Evolutionary conservation across 2,113 vertebrate genomes (phyloP).

Genomic region (Caracal caracal): DNA sequence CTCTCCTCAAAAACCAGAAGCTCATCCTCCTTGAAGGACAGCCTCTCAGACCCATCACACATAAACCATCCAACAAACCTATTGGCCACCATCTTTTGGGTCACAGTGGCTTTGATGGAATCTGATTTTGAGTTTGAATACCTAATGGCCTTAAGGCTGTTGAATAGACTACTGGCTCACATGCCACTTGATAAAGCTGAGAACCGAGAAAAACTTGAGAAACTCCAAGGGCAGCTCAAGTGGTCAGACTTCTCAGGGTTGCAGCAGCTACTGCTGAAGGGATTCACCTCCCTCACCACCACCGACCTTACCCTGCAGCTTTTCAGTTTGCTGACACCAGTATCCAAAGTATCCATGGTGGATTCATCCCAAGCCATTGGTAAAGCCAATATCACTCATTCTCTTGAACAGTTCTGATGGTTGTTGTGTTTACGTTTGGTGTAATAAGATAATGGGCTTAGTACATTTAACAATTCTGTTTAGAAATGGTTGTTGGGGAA

Average conservation of each 20-base stretch:
- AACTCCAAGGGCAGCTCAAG: constrained; percentile 96
- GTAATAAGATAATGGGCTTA: neutral
- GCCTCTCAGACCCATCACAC: constrained; percentile 93
- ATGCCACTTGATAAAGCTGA: constrained; percentile 96
- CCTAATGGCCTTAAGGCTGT: constrained; percentile 94
- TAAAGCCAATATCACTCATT: constrained; percentile 74
- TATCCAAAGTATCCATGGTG: constrained; percentile 96
- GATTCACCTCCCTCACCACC: constrained; percentile 96
- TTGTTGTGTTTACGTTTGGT: neutral
- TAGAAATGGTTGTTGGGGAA: neutral
- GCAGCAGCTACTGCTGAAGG: constrained; percentile 97
- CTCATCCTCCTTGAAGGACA: constrained; percentile 94
- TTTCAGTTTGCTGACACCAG: constrained; percentile 96
- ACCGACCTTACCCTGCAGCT: constrained; percentile 97
- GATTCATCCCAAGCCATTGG: constrained; percentile 98
- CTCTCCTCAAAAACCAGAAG: constrained; percentile 90
- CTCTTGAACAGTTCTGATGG: neutral
- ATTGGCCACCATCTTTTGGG: constrained; percentile 98
- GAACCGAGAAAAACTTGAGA: constrained; percentile 97
- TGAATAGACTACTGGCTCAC: constrained; percentile 95
- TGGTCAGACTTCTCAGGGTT: constrained; percentile 98
- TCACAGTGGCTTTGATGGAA: constrained; percentile 97
- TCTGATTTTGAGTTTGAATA: constrained; percentile 99
- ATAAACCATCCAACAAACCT: constrained; percentile 95
- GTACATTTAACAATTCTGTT: neutral